A percentile compares a stretch with the other conserved stretches of the same genome.
phyloP scores from a whole-genome alignment of 1,140 invertebrate genomes.

The Pseudomyrmex cubaensis region DNA sequence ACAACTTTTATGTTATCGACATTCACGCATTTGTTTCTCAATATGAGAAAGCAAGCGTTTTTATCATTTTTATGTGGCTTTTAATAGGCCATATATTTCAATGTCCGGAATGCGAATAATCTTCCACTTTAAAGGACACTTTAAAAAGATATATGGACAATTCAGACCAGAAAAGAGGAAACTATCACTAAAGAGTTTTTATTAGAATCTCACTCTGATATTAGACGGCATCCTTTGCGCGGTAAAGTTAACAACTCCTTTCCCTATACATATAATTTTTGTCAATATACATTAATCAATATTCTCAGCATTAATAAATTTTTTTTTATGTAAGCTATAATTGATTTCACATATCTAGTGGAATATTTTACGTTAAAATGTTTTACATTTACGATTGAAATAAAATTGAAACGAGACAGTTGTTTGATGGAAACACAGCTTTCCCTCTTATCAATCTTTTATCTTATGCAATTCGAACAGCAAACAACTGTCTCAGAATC shows the following conservation, averaged over 20 bases:
- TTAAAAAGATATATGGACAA: background rate
- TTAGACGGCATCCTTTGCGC: constrained; percentile 67
- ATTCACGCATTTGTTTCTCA: constrained; percentile 77
- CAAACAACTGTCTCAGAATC: constrained; percentile 74
- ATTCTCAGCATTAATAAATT: constrained; percentile 54
- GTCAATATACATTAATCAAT: constrained; percentile 47
- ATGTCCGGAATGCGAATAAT: too few relatives aligned
- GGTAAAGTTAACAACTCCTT: constrained; percentile 64
- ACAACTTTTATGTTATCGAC: constrained; percentile 38
- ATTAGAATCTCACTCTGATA: constrained; percentile 74
- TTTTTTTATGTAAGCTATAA: constrained; percentile 44
- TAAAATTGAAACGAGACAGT: constrained; percentile 69
- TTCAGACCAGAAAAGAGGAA: too few relatives aligned
- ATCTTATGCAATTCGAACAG: constrained; percentile 3
- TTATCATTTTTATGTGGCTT: constrained; percentile 67
- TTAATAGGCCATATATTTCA: constrained; percentile 18
- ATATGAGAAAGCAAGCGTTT: constrained; percentile 81
- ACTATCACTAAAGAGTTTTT: background rate
- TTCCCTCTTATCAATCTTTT: too few relatives aligned
- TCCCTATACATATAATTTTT: constrained; percentile 62
- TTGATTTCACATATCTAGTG: constrained; percentile 70
- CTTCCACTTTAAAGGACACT: too few relatives aligned
- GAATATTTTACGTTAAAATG: constrained; percentile 77
- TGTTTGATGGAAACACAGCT: constrained; percentile 50
- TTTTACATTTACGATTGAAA: constrained; percentile 72